Conservation (phyloP, 1,140 invertebrate species). For the Branchinecta lindahli region DNA sequence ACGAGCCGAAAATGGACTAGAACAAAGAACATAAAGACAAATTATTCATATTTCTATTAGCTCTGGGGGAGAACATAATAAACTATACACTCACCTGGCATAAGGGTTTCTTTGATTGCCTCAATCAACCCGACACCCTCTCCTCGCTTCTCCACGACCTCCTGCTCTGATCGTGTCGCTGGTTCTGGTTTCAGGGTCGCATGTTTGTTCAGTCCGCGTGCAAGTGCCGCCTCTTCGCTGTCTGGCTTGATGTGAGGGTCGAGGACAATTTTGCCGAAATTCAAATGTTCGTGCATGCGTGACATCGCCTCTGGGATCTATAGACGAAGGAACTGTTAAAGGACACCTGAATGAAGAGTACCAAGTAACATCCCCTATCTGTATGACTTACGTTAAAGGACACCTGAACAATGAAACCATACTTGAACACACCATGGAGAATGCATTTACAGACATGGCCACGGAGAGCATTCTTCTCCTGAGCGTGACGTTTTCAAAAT, state of each 20-base stretch:
- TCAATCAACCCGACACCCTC: conserved; percentile 13
- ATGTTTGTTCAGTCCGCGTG: conserved; percentile 13
- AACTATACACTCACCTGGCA: not conserved
- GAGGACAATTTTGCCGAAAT: conserved; percentile 70
- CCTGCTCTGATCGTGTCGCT: conserved; percentile 11
- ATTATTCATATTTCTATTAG: too few relatives aligned
- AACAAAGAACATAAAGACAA: too few relatives aligned
- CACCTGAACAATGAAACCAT: too few relatives aligned
- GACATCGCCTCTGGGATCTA: conserved; percentile 74
- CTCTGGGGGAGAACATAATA: too few relatives aligned
- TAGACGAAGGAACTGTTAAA: conserved; percentile 16
- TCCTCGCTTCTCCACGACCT: conserved; percentile 2
- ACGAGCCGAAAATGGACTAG: too few relatives aligned
- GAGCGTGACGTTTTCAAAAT: too few relatives aligned
- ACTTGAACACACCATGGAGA: too few relatives aligned
- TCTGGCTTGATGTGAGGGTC: conserved; percentile 51
- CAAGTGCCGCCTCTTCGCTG: conserved; percentile 16
- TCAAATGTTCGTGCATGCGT: conserved; percentile 78
- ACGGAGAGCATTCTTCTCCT: too few relatives aligned
- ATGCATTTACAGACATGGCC: too few relatives aligned
- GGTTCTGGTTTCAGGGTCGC: conserved; percentile 2
- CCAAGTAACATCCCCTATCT: too few relatives aligned
- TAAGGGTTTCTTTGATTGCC: conserved; percentile 15
- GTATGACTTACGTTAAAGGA: too few relatives aligned
- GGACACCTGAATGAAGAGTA: too few relatives aligned